Conservation (phyloP, 1,140 invertebrate species). For the Dreissena rostriformis region DNA sequence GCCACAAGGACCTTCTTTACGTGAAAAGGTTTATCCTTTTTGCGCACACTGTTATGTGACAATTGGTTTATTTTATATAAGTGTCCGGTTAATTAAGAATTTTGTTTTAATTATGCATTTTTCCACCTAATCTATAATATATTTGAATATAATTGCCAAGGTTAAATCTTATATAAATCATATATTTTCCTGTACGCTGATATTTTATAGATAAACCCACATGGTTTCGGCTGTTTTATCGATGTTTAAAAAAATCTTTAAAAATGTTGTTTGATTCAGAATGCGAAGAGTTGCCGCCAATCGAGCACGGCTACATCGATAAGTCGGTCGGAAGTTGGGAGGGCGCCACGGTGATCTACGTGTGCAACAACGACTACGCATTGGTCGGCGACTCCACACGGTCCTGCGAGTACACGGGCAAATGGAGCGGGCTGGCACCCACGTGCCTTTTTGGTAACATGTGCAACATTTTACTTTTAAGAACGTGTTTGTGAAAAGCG, state of each 20-base stretch:
- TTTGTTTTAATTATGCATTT: too few relatives aligned
- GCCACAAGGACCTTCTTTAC: too few relatives aligned
- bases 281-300: constrained; percentile 8
- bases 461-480: too few relatives aligned
- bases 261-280: constrained; percentile 4
- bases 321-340: constrained; percentile 21
- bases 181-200: background rate
- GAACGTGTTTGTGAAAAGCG: too few relatives aligned
- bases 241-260: background rate
- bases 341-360: constrained; percentile 23
- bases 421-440: constrained; percentile 35
- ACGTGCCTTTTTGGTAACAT: constrained; percentile 45
- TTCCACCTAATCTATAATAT: too few relatives aligned
- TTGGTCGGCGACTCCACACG: constrained; percentile 22
- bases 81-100: too few relatives aligned
- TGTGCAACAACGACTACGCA: constrained; percentile 46
- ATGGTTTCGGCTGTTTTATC: background rate
- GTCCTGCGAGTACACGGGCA: constrained; percentile 26
- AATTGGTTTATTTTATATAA: too few relatives aligned
- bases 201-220: background rate
- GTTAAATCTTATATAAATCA: too few relatives aligned
- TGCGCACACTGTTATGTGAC: too few relatives aligned
- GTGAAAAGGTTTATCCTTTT: too few relatives aligned
- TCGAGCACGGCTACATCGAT: constrained; percentile 19
- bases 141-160: too few relatives aligned